Evolutionary conservation across 2,888 invertebrate species (phyloP).

Genomic region (Aleiodes alternator): DNA sequence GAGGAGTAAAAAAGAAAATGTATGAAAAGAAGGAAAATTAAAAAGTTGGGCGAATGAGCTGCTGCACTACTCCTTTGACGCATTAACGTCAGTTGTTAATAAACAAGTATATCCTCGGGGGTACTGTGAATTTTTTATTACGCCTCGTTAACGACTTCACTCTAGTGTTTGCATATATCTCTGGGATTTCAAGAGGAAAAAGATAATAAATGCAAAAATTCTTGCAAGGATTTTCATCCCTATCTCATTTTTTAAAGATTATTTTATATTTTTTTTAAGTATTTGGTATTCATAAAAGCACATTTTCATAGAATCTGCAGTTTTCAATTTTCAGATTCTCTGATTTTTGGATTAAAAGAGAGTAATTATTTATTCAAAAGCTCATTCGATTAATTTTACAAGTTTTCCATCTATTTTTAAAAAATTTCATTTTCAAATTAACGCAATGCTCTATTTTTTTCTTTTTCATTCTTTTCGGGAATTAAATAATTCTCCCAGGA

Average conservation of each 20-base stretch:
- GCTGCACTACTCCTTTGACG: constrained; percentile 24
- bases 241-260: background rate
- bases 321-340: constrained; percentile 1
- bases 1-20: constrained; percentile 3
- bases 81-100: constrained; percentile 35
- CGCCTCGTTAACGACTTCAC: constrained; percentile 36
- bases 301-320: background rate
- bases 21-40: constrained; percentile 22
- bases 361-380: background rate
- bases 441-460: background rate
- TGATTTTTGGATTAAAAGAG: background rate
- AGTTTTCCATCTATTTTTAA: too few relatives aligned
- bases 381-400: background rate
- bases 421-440: too few relatives aligned
- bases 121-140: constrained; percentile 36
- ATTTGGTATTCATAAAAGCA: constrained; percentile 27
- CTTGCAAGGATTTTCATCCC: constrained; percentile 18
- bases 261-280: constrained; percentile 7
- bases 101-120: constrained; percentile 29
- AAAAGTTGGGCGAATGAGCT: constrained; percentile 28
- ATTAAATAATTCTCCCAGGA: background rate
- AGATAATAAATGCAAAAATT: constrained; percentile 27
- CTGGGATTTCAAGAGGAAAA: constrained; percentile 20
- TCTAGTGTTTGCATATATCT: constrained; percentile 33
- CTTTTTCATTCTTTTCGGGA: background rate